Percentiles rank a stretch among this genome's conserved stretches.
phyloP scores from a whole-genome alignment of 92 coral and sea anemone genomes.

The Isaurus tuberculatus region DNA sequence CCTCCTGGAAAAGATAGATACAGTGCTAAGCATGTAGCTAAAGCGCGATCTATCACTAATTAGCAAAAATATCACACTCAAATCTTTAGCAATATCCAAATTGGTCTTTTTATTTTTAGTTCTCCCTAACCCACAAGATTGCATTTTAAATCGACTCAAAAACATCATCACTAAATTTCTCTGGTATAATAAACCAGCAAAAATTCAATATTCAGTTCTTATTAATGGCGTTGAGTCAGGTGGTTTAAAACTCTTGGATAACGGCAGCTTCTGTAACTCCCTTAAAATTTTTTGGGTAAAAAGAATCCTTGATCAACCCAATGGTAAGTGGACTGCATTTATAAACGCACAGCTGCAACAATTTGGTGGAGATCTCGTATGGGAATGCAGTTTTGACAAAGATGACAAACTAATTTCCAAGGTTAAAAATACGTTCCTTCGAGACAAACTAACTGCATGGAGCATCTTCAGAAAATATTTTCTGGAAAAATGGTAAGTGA shows the following conservation, averaged over 20 bases:
- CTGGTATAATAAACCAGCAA: conserved; percentile 2
- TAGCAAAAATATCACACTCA: neutral
- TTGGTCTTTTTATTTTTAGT: neutral
- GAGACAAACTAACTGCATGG: conserved; percentile 2
- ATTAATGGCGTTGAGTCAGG: neutral
- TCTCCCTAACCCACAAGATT: neutral
- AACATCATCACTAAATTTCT: conserved; percentile 4
- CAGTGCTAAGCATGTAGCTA: neutral
- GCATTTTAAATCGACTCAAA: neutral
- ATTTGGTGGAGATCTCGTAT: conserved; percentile 1
- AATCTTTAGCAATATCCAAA: neutral
- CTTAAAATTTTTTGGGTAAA: neutral
- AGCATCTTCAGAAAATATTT: neutral
- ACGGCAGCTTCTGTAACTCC: neutral
- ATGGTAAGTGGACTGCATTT: conserved; percentile 2
- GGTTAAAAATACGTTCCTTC: neutral
- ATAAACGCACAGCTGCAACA: conserved; percentile 13
- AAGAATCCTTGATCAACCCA: neutral
- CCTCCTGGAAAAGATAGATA: neutral
- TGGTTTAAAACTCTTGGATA: neutral
- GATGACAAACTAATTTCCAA: conserved; percentile 9
- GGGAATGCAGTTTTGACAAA: neutral
- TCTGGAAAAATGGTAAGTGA: no score
- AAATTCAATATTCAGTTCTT: conserved; percentile 1
- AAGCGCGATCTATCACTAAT: neutral